phyloP scores from a whole-genome alignment of 2,797 vertebrate species.

The Tarsius wallacei region DNA sequence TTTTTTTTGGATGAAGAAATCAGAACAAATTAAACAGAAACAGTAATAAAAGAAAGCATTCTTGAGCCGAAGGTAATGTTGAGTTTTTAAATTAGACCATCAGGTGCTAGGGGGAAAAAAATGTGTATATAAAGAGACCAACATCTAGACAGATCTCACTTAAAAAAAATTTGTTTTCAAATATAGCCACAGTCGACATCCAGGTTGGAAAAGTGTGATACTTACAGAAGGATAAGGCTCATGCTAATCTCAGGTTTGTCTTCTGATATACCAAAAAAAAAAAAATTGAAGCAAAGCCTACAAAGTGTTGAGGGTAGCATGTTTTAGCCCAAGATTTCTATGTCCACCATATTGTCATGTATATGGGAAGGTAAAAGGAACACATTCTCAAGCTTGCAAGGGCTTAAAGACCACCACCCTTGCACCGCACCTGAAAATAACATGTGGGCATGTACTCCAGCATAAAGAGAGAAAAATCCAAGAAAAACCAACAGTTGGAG shows the following conservation, averaged over 20 bases:
- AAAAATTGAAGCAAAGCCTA: neutral
- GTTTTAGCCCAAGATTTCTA: neutral
- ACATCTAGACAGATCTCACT: neutral
- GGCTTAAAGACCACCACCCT: neutral
- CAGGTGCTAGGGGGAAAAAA: neutral
- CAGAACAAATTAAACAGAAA: neutral
- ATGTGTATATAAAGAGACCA: neutral
- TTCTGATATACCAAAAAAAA: neutral
- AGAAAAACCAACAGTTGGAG: neutral
- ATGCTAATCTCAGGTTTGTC: neutral
- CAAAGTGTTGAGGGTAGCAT: neutral
- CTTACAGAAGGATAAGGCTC: neutral
- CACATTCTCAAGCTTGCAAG: neutral
- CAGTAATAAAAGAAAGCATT: neutral
- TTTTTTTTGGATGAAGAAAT: neutral
- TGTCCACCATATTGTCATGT: neutral
- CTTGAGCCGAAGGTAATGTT: neutral
- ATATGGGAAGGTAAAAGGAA: neutral
- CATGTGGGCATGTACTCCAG: neutral
- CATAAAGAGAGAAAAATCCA: neutral
- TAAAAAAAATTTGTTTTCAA: neutral
- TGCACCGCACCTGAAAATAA: neutral
- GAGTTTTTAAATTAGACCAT: neutral
- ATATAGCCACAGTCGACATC: neutral
- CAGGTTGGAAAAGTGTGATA: neutral